These are phyloP conservation scores for Diachasmimorpha longicaudata DNA, from an alignment of 1,140 invertebrate genomes.

Conservation along the genomic window DNA sequence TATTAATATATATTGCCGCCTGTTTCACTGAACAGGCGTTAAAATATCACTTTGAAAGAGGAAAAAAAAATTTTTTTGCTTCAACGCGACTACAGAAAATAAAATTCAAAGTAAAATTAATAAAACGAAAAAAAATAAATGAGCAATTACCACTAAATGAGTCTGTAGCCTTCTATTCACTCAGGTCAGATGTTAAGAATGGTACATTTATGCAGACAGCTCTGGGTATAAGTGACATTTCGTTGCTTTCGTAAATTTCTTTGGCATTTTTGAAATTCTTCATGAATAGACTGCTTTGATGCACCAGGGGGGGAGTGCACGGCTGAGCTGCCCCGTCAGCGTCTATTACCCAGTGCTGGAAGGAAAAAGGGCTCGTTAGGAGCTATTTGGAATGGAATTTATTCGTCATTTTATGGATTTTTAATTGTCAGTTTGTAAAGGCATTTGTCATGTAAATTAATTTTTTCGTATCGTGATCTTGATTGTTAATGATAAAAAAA, in stretches of 20 bases:
- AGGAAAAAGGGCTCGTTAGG: neutral
- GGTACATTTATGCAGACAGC: slow-evolving; percentile 27
- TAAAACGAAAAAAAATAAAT: too few relatives aligned
- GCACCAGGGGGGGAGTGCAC: slow-evolving; percentile 11
- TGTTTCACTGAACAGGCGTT: too few relatives aligned
- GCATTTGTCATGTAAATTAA: too few relatives aligned
- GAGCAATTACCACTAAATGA: too few relatives aligned
- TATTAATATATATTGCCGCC: neutral
- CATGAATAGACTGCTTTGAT: slow-evolving; percentile 27
- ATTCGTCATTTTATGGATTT: neutral
- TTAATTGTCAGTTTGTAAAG: neutral
- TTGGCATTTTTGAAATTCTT: slow-evolving; percentile 18
- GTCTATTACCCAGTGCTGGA: slow-evolving; percentile 29
- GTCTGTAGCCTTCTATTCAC: neutral
- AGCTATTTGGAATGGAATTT: neutral
- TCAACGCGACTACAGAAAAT: too few relatives aligned
- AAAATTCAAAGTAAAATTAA: too few relatives aligned
- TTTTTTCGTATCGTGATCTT: too few relatives aligned
- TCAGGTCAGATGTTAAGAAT: neutral
- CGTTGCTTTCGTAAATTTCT: slow-evolving; percentile 28
- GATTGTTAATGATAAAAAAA: too few relatives aligned
- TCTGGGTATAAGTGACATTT: slow-evolving; percentile 21
- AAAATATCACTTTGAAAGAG: too few relatives aligned
- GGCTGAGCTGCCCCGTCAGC: slow-evolving; percentile 15
- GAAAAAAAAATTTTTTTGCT: too few relatives aligned